phyloP scores from a whole-genome alignment of 2,113 vertebrate genomes.

The Psilopsiagon aymara region DNA sequence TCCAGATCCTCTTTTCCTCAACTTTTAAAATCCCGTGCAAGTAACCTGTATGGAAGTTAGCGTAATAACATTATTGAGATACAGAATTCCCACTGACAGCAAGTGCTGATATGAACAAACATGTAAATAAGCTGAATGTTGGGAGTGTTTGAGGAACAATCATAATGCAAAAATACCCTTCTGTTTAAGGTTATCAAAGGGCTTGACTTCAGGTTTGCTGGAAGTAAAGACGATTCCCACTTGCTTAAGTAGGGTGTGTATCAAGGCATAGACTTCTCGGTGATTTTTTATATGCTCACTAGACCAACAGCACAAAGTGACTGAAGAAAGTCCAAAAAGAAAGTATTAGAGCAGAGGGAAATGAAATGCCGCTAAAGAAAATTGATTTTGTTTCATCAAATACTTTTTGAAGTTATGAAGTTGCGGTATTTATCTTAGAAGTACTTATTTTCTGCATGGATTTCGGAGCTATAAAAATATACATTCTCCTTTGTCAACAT shows the following conservation, averaged over 20 bases:
- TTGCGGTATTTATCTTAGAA: constrained; percentile 48
- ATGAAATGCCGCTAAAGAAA: constrained; percentile 44
- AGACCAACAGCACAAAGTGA: neutral
- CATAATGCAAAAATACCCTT: neutral
- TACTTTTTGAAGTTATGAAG: constrained; percentile 67
- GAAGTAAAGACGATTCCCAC: neutral
- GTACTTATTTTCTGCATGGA: constrained; percentile 61
- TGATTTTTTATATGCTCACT: neutral
- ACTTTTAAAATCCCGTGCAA: neutral
- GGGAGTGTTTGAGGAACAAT: neutral
- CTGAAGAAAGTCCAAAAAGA: neutral
- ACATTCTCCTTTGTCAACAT: constrained; percentile 28
- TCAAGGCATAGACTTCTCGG: neutral
- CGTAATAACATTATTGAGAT: neutral
- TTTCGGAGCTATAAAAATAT: constrained; percentile 35
- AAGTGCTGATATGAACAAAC: neutral
- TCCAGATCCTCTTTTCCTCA: neutral
- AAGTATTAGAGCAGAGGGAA: constrained; percentile 36
- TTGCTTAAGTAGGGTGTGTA: neutral
- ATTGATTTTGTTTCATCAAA: constrained; percentile 66
- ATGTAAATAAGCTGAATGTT: neutral
- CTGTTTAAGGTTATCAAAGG: neutral
- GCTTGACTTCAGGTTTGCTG: neutral
- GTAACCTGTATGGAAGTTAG: neutral
- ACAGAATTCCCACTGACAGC: neutral